A percentile compares a stretch with the other conserved stretches of the same genome.
Evolutionary conservation across 2,113 vertebrate genomes (phyloP).

Genomic region (Urocynchramus pylzowi): DNA sequence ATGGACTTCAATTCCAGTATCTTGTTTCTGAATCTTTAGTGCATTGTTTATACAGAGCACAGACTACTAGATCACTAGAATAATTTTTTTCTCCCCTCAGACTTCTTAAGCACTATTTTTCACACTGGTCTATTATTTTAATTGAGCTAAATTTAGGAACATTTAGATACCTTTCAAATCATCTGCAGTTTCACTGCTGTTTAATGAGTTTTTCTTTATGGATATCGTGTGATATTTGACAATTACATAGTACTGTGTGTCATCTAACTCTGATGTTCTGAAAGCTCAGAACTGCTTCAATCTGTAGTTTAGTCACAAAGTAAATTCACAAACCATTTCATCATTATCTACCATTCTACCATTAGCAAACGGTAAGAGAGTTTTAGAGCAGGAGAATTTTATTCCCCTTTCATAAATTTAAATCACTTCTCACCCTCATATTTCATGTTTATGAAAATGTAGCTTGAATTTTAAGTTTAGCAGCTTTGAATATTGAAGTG

Average conservation of each 20-base stretch:
- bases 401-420: conserved; percentile 27
- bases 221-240: conserved; percentile 2
- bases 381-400: background rate
- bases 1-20: conserved; percentile 51
- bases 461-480: background rate
- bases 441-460: background rate
- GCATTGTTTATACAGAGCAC: conserved; percentile 32
- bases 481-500: background rate
- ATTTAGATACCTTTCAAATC: background rate
- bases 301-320: conserved; percentile 11
- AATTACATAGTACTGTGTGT: background rate
- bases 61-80: background rate
- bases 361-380: background rate
- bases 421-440: background rate
- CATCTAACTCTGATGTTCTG: background rate
- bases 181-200: background rate
- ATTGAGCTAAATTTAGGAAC: conserved; percentile 14
- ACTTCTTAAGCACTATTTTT: background rate
- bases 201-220: conserved; percentile 26
- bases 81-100: background rate
- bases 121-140: background rate
- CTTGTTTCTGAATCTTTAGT: conserved; percentile 1
- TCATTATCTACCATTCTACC: background rate
- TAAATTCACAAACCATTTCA: conserved; percentile 12
- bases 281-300: background rate